Evolutionary conservation across 2,888 invertebrate species (phyloP).

Genomic region (Acronicta leporina): DNA sequence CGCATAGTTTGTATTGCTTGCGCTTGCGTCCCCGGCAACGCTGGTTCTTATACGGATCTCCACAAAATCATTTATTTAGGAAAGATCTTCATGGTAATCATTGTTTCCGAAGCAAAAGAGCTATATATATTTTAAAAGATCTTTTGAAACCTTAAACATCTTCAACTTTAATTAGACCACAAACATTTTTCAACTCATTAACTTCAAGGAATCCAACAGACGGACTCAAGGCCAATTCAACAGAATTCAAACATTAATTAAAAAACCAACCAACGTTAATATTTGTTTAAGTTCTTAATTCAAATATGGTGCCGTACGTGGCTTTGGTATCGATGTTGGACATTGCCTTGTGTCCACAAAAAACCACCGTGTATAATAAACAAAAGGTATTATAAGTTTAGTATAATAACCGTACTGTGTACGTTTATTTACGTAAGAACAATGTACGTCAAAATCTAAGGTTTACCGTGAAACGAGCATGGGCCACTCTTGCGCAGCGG

Average conservation of each 20-base stretch:
- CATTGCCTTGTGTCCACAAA: constrained; percentile 16
- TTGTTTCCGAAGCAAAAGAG: too few species aligned
- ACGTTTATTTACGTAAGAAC: constrained; percentile 62
- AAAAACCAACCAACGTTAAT: constrained; percentile 29
- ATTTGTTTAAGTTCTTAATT: constrained; percentile 45
- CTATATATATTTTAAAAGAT: neutral
- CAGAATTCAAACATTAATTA: constrained; percentile 43
- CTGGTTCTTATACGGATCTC: too few species aligned
- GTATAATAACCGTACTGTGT: constrained; percentile 60
- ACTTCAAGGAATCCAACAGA: constrained; percentile 33
- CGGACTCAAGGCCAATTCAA: constrained; percentile 42
- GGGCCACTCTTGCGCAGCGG: constrained; percentile 69
- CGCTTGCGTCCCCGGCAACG: too few species aligned
- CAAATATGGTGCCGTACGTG: constrained; percentile 40
- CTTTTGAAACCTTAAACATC: constrained; percentile 31
- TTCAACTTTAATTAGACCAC: constrained; percentile 30
- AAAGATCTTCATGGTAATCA: too few species aligned
- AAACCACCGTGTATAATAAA: constrained; percentile 35
- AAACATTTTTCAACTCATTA: constrained; percentile 47
- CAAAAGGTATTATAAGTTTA: constrained; percentile 24
- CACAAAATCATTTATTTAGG: too few species aligned
- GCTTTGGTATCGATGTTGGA: constrained; percentile 27
- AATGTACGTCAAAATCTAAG: constrained; percentile 62
- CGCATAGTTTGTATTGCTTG: too few species aligned
- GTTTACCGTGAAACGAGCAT: constrained; percentile 63